Evolutionary conservation across 1,140 invertebrate genomes (phyloP).

Genomic region (Paralvinella palmiformis): DNA sequence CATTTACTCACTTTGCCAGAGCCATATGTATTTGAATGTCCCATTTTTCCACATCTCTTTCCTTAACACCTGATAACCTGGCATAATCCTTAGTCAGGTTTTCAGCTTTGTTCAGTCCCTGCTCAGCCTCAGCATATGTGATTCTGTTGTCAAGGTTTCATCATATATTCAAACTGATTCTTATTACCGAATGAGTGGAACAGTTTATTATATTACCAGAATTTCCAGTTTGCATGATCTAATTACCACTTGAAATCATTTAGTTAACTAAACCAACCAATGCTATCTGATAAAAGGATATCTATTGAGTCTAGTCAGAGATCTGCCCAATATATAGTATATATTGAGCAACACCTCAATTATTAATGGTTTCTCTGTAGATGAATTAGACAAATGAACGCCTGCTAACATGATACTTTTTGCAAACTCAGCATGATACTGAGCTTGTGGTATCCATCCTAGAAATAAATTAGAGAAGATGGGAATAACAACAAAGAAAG

Average conservation of each 20-base stretch:
- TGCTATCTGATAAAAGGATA: slow-evolving; percentile 30
- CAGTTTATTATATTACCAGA: no score
- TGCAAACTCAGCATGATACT: slow-evolving; percentile 40
- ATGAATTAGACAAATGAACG: slow-evolving; percentile 26
- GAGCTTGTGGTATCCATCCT: slow-evolving; percentile 40
- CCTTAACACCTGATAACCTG: slow-evolving; percentile 35
- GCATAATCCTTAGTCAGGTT: slow-evolving; percentile 31
- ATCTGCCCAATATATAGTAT: slow-evolving; percentile 36
- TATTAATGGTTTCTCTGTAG: slow-evolving; percentile 36
- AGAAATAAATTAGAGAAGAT: slow-evolving; percentile 9
- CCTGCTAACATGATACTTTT: slow-evolving; percentile 38
- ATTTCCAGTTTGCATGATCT: no score
- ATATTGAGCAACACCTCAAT: slow-evolving; percentile 34
- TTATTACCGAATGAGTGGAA: no score
- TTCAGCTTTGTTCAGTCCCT: slow-evolving; percentile 37
- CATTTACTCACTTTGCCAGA: slow-evolving; percentile 35
- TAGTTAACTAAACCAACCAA: no score
- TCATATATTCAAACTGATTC: no score
- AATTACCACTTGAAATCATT: no score
- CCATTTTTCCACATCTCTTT: slow-evolving; percentile 36
- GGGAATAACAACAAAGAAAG: background rate
- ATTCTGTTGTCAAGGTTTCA: background rate
- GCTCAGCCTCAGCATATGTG: slow-evolving; percentile 31
- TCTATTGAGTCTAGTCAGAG: slow-evolving; percentile 34
- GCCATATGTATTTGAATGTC: slow-evolving; percentile 34